Base-by-base conservation (phyloP, 2,888 invertebrate genomes). In the Epistrophe grossulariae region DNA sequence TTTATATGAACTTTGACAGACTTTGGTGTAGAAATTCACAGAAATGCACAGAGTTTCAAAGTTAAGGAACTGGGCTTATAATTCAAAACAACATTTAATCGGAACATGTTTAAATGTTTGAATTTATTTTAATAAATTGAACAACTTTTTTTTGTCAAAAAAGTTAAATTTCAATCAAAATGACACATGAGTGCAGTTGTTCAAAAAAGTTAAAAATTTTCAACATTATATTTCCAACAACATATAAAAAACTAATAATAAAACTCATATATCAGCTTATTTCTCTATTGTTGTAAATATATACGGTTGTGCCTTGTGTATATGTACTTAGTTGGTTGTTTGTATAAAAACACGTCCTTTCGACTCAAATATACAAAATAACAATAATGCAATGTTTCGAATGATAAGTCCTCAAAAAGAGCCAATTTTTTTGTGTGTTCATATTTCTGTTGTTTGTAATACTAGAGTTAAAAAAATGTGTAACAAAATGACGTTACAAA, bases 211-310 rank as follows among this genome's bases (percentile, higher is more conserved):
- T 57, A 7, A 57, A 70, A 15, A 2, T 31, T 50, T 17, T 11
- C n/a, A n/a, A 55, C 4, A 50, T 19, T 55, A 19, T 24, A n/a
- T 15, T 24, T 24, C 7, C 4, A 13, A n/a, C n/a, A 28, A 28
- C 15, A 48, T 15, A 17, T 13, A 87, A 83, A 87, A 87, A 87
- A 87, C 79, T 87, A 79, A 87, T 87, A 83, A 87, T 55, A 57
- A 83, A 83, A 79, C 85, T 82, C 68, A 50, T 78, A 85, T 78
- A 71, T 73, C 62, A 70, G 71, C 8, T 40, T 52, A 55, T n/a
- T 55, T 2, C 24, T 50, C 11, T 28, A 66, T 4, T 55, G 13
- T 0, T 24, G 24, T 24, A 24, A 24, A 24, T 24, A 24, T 24
- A 24, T 24, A 50, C 31, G 52, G 15, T 24, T 28, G n/a, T 64